These are phyloP conservation scores for Melanerpes aurifrons DNA, from an alignment of 2,113 vertebrate genomes.

Conservation along the genomic window DNA sequence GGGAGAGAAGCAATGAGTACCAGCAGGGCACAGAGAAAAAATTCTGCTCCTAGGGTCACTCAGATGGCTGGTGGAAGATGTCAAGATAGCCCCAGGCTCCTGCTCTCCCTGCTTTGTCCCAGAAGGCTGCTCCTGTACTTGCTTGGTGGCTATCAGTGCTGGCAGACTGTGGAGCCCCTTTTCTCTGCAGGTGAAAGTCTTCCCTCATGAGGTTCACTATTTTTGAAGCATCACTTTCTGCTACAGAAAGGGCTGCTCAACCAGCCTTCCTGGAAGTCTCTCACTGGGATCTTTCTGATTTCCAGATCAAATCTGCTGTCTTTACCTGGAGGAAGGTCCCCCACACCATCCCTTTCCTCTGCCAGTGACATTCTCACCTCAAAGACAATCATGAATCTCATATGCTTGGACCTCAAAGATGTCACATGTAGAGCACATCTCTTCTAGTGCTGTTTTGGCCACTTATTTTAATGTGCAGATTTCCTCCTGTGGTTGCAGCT, in stretches of 20 bases:
- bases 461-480: neutral
- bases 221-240: rapidly evolving
- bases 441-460: neutral
- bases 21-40: neutral
- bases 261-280: neutral
- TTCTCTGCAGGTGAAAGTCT: neutral
- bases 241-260: neutral
- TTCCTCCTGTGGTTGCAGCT: neutral
- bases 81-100: neutral
- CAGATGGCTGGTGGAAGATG: neutral
- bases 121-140: neutral
- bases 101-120: neutral
- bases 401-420: neutral
- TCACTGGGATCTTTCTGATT: neutral
- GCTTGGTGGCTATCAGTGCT: rapidly evolving
- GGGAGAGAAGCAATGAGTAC: neutral
- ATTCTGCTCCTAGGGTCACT: neutral
- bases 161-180: neutral
- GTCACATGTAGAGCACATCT: rapidly evolving
- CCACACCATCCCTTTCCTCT: neutral
- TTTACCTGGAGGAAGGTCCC: neutral
- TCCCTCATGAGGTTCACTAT: rapidly evolving
- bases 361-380: rapidly evolving
- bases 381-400: neutral
- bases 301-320: neutral